A percentile compares a stretch with the other conserved stretches of the same genome.
Evolutionary conservation across 2,888 invertebrate genomes (phyloP).

Genomic region (Caenorhabditis sp.): DNA sequence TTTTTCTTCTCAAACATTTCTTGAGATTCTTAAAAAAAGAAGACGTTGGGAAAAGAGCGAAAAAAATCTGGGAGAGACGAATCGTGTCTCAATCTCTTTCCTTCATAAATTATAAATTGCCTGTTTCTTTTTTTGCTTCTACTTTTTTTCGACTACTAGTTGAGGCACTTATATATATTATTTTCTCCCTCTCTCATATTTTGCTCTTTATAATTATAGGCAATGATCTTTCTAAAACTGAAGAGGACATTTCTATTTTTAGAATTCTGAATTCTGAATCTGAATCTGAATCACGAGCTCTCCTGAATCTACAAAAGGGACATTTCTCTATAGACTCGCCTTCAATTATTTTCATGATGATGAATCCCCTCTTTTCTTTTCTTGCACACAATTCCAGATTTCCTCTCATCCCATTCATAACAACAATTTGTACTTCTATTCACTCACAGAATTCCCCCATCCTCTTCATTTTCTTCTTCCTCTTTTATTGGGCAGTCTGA

Average conservation of each 20-base stretch:
- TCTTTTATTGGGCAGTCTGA: background rate
- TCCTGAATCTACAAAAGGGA: no score
- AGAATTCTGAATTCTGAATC: background rate
- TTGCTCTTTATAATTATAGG: background rate
- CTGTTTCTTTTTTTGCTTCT: background rate
- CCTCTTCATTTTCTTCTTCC: slow-evolving; percentile 5
- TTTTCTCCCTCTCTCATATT: background rate
- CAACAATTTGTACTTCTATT: slow-evolving; percentile 32
- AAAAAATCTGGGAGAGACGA: slow-evolving; percentile 8
- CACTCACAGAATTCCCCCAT: slow-evolving; percentile 2
- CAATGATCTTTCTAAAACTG: slow-evolving; percentile 6
- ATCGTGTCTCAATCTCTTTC: slow-evolving; percentile 24
- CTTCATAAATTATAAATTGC: slow-evolving; percentile 37
- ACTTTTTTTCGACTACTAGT: slow-evolving; percentile 19
- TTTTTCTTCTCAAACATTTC: background rate
- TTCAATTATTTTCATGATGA: slow-evolving; percentile 23
- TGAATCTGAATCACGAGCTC: no score
- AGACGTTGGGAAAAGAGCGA: background rate
- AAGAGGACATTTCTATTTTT: background rate
- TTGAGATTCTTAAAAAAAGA: background rate
- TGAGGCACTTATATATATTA: slow-evolving; percentile 31
- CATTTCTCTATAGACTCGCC: background rate
- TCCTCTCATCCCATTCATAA: slow-evolving; percentile 23
- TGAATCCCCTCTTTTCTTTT: background rate
- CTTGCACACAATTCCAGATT: slow-evolving; percentile 19